These are phyloP conservation scores for Cotesia typhae DNA, from an alignment of 1,140 invertebrate species.

Conservation along the genomic window DNA sequence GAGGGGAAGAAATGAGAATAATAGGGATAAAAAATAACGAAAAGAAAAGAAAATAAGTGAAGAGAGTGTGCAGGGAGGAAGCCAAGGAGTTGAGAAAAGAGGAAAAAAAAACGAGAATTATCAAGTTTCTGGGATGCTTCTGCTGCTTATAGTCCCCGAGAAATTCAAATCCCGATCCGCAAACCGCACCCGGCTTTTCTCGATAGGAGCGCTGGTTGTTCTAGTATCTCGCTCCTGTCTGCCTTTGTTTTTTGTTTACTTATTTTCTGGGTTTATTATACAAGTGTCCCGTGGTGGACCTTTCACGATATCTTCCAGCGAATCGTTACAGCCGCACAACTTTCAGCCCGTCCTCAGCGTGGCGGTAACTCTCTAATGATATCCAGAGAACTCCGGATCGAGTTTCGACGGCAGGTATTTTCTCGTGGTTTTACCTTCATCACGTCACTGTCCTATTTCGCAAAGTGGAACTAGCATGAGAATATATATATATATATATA, in stretches of 20 bases:
- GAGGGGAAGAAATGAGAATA: slow-evolving; percentile 1
- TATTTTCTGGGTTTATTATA: neutral
- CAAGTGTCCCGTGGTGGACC: neutral
- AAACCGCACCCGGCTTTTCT: slow-evolving; percentile 2
- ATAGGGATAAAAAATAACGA: neutral
- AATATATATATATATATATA: too few relatives aligned
- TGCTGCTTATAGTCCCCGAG: slow-evolving; percentile 6
- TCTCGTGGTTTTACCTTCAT: slow-evolving; percentile 18
- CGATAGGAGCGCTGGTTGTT: neutral
- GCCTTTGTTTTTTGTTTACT: neutral
- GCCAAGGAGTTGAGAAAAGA: neutral
- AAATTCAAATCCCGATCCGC: slow-evolving; percentile 6
- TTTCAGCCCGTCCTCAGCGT: neutral
- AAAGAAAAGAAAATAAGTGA: too few relatives aligned
- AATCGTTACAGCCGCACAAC: too few relatives aligned
- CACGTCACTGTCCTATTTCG: slow-evolving; percentile 24
- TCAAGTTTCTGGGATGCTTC: neutral
- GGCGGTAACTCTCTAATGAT: neutral
- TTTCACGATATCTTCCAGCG: neutral
- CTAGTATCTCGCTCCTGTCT: neutral
- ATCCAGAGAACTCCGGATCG: slow-evolving; percentile 13
- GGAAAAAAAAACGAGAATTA: slow-evolving; percentile 17
- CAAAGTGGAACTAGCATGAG: neutral
- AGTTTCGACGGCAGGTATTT: slow-evolving; percentile 27
- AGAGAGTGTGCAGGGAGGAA: too few relatives aligned